Evolutionary conservation across 1,140 invertebrate genomes (phyloP).

Genomic region (Charaxes varanes): DNA sequence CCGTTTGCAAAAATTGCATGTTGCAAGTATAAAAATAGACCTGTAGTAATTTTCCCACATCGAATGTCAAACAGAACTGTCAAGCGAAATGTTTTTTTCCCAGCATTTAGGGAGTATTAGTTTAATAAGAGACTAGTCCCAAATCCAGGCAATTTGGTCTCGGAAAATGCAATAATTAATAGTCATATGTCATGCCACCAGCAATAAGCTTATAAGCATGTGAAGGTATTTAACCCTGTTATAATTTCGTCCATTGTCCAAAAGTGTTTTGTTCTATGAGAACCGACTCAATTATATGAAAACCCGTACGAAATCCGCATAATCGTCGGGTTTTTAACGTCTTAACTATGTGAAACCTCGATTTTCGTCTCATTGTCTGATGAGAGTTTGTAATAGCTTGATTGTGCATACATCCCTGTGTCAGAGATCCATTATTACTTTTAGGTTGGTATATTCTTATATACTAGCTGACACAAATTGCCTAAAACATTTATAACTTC

Average conservation of each 20-base stretch:
- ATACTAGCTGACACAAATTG: too few species aligned
- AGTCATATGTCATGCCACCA: slow-evolving; percentile 64
- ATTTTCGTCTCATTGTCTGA: slow-evolving; percentile 60
- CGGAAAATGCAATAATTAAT: slow-evolving; percentile 59
- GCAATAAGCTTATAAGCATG: slow-evolving; percentile 68
- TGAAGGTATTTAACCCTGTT: slow-evolving; percentile 66
- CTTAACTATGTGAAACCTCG: slow-evolving; percentile 70
- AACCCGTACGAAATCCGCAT: slow-evolving; percentile 63
- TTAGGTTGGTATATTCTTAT: too few species aligned
- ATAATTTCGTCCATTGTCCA: slow-evolving; percentile 70
- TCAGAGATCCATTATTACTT: slow-evolving; percentile 10
- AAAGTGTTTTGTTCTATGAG: slow-evolving; percentile 66
- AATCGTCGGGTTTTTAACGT: slow-evolving; percentile 69
- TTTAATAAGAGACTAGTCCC: slow-evolving; percentile 6
- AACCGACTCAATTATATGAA: slow-evolving; percentile 67
- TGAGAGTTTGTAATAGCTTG: slow-evolving; percentile 37
- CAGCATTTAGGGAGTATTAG: slow-evolving; percentile 20
- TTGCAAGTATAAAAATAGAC: too few species aligned
- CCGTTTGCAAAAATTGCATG: too few species aligned
- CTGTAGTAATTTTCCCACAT: too few species aligned
- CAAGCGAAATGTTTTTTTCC: slow-evolving; percentile 8
- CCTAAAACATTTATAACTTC: too few species aligned
- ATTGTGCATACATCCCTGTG: slow-evolving; percentile 27
- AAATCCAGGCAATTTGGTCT: slow-evolving; percentile 11
- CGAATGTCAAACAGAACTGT: slow-evolving; percentile 10